phyloP scores from a whole-genome alignment of 2,888 invertebrate species.

The Leucophenga maculata region DNA sequence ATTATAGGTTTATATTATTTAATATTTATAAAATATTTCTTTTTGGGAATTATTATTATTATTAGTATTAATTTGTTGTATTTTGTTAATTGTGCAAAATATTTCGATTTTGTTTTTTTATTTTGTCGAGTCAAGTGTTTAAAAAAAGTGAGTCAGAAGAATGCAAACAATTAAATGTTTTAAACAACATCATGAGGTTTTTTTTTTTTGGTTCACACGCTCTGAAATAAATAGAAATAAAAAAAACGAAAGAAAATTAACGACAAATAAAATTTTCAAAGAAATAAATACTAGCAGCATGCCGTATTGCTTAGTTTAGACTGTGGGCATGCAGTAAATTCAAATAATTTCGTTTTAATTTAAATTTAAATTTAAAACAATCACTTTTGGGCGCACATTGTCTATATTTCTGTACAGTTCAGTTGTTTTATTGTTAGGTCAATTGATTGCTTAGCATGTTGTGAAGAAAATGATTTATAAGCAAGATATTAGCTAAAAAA shows the following conservation, averaged over 20 bases:
- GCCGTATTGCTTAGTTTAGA: conserved; percentile 7
- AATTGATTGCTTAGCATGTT: too few species aligned
- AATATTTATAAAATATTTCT: background rate
- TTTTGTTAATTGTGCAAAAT: conserved; percentile 32
- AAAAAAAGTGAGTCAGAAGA: conserved; percentile 13
- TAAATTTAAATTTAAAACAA: background rate
- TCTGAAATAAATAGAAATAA: conserved; percentile 34
- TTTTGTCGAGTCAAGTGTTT: background rate
- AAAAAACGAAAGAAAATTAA: background rate
- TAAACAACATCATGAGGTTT: background rate
- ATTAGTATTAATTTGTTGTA: conserved; percentile 14
- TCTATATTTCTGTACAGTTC: too few species aligned
- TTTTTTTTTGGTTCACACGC: conserved; percentile 50
- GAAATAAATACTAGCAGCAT: background rate
- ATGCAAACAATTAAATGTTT: background rate
- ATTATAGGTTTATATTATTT: conserved; percentile 45
- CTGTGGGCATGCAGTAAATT: conserved; percentile 16
- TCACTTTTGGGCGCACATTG: too few species aligned
- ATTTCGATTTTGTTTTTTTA: too few species aligned
- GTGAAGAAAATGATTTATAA: too few species aligned
- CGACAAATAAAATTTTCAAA: background rate
- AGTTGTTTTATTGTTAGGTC: too few species aligned
- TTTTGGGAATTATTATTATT: conserved; percentile 1
- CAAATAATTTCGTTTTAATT: conserved; percentile 44
- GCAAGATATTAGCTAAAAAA: too few species aligned